Conservation (phyloP, 2,888 invertebrate genomes). For the Hypena proboscidalis region DNA sequence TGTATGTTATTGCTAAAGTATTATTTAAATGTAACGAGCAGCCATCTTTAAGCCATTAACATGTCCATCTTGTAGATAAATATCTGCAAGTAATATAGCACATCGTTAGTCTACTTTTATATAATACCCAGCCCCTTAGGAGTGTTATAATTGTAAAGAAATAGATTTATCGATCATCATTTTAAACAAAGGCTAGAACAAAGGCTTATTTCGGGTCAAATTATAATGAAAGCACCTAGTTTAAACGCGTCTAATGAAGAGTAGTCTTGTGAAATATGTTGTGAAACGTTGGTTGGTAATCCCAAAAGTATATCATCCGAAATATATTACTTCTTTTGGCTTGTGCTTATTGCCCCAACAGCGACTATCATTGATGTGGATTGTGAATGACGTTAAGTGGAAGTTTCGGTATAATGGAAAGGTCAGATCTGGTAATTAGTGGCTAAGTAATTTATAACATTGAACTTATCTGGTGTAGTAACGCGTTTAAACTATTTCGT, state of each 20-base stretch:
- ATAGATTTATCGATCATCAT: conserved; percentile 7
- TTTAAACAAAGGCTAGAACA: conserved; percentile 2
- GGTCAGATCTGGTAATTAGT: too few species aligned
- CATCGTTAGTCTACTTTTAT: conserved; percentile 27
- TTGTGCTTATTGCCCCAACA: too few species aligned
- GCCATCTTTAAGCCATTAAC: conserved; percentile 43
- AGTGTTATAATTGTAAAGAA: conserved; percentile 5
- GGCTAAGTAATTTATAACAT: too few species aligned
- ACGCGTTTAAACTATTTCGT: too few species aligned
- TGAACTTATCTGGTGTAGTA: too few species aligned
- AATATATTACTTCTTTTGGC: too few species aligned
- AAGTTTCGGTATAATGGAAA: too few species aligned
- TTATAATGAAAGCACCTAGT: neutral
- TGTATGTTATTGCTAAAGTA: conserved; percentile 28
- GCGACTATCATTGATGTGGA: too few species aligned
- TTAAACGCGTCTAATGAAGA: neutral
- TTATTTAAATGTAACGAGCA: conserved; percentile 35
- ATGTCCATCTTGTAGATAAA: conserved; percentile 39
- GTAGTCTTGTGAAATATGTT: neutral
- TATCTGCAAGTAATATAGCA: conserved; percentile 27
- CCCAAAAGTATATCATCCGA: too few species aligned
- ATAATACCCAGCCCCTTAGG: conserved; percentile 11
- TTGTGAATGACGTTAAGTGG: too few species aligned
- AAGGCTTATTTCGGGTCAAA: neutral
- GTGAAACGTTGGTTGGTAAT: neutral